phyloP scores from a whole-genome alignment of 2,888 invertebrate species.

The Tachina lurida region DNA sequence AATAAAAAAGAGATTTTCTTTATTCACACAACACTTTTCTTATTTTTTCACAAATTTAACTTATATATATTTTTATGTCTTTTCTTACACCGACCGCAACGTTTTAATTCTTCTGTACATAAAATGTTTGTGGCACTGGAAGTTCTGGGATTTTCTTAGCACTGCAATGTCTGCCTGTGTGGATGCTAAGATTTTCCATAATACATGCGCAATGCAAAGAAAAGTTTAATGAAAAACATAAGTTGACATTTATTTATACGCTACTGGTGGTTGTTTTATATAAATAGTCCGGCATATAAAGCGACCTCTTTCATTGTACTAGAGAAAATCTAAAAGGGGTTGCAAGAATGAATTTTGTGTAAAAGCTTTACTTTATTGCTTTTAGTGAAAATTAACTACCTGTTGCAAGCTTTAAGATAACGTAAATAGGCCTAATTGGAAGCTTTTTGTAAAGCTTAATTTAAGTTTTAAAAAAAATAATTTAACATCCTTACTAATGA shows the following conservation, averaged over 20 bases:
- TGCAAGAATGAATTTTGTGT: conserved; percentile 15
- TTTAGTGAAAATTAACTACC: no score
- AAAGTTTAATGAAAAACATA: conserved; percentile 35
- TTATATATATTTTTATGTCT: conserved; percentile 16
- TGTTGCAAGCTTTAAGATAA: no score
- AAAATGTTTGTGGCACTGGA: conserved; percentile 77
- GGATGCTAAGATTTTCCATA: conserved; percentile 60
- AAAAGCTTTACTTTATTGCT: neutral
- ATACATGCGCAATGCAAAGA: conserved; percentile 65
- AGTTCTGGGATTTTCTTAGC: conserved; percentile 73
- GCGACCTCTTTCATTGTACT: conserved; percentile 52
- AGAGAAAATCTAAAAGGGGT: neutral
- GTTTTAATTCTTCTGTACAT: conserved; percentile 69
- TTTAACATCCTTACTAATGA: no score
- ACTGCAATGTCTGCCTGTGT: conserved; percentile 67
- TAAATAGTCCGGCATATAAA: neutral
- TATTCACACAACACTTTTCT: conserved; percentile 9
- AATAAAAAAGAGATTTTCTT: neutral
- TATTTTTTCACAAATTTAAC: conserved; percentile 34
- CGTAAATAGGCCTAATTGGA: no score
- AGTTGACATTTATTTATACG: conserved; percentile 42
- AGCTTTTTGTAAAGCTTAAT: no score
- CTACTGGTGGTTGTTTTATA: conserved; percentile 39
- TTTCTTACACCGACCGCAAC: conserved; percentile 47
- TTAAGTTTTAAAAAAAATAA: no score